Evolutionary conservation across 2,797 vertebrate species (phyloP).

Genomic region (Myotis planiceps): DNA sequence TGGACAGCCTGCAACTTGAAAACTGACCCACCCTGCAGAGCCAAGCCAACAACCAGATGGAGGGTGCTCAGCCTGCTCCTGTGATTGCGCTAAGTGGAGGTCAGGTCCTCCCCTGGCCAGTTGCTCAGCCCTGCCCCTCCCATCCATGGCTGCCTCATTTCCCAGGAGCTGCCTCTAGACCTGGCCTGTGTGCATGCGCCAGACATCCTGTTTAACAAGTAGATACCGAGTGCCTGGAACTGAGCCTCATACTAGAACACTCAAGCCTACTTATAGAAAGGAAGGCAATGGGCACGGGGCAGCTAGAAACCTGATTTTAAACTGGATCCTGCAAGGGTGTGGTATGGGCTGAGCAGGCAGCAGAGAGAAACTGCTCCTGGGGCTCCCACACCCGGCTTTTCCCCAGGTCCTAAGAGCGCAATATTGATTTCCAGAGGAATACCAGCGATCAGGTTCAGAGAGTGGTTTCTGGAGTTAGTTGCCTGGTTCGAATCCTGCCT

Average conservation of each 20-base stretch:
- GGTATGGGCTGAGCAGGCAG: background rate
- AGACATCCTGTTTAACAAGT: background rate
- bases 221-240: background rate
- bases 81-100: accelerated
- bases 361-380: background rate
- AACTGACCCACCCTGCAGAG: background rate
- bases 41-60: background rate
- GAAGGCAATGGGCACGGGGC: background rate
- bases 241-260: background rate
- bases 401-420: background rate
- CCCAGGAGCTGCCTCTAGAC: background rate
- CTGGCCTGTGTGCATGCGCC: background rate
- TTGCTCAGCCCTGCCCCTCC: background rate
- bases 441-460: background rate
- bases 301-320: background rate
- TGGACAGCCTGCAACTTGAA: background rate
- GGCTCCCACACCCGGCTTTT: background rate
- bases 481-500: background rate
- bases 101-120: background rate
- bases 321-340: background rate
- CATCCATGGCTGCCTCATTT: background rate
- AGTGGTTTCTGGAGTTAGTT: background rate
- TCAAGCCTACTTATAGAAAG: background rate
- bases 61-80: background rate
- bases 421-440: background rate